A percentile compares a stretch with the other conserved stretches of the same genome.
phyloP scores from a whole-genome alignment of 2,888 invertebrate species.

The Leptinotarsa rubiginosa region DNA sequence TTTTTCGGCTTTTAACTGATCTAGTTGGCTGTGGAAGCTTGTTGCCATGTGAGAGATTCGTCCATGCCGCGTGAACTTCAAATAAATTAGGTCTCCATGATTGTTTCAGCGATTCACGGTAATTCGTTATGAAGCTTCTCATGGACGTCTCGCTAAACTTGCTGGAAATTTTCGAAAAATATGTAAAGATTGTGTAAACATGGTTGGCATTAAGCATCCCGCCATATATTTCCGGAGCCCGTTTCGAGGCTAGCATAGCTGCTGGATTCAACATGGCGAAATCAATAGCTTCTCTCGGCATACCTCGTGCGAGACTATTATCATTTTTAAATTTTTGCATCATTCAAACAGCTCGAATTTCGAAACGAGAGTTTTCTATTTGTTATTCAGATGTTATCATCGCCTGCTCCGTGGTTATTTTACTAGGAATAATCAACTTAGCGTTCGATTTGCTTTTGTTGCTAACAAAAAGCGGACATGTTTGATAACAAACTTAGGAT shows the following conservation, averaged over 20 bases:
- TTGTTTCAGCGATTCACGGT: not conserved
- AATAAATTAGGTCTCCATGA: conserved; percentile 20
- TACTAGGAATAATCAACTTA: not conserved
- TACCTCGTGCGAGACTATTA: conserved; percentile 48
- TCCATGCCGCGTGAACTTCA: conserved; percentile 46
- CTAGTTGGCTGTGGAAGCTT: conserved; percentile 50
- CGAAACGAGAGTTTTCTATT: conserved; percentile 7
- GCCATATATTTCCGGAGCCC: conserved; percentile 59
- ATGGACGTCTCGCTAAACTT: not conserved
- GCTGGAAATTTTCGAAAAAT: conserved; percentile 11
- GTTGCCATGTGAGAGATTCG: conserved; percentile 59
- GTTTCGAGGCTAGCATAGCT: conserved; percentile 61
- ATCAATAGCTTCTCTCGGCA: conserved; percentile 53
- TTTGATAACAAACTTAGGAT: conserved; percentile 6
- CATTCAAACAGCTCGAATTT: conserved; percentile 18
- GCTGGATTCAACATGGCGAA: conserved; percentile 60
- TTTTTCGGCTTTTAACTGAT: conserved; percentile 37
- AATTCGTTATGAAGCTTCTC: not conserved
- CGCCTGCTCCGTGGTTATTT: not conserved
- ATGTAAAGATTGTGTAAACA: conserved; percentile 55
- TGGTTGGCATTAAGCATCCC: conserved; percentile 58
- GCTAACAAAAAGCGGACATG: not conserved
- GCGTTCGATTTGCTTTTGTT: not conserved
- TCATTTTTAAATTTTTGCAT: conserved; percentile 21
- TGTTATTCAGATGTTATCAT: not conserved